Evolutionary conservation across 92 coral and sea anemone species (phyloP), one percentile per base, ranked within the genome.

Genomic region (Umimayanthus kanabou): DNA sequence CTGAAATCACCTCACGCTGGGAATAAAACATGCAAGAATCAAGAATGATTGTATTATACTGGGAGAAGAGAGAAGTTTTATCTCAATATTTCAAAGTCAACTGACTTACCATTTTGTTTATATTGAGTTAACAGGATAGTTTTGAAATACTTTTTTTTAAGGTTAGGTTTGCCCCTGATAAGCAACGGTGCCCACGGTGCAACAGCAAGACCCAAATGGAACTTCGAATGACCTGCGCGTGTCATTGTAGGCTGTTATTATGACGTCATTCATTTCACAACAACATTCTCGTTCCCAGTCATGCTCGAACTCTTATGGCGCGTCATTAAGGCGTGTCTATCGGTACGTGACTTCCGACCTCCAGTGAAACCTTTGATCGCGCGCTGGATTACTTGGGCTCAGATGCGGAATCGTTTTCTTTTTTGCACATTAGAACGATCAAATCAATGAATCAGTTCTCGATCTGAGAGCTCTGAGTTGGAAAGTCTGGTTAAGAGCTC

Each of bases 191-290:
- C 11, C 45, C 1, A 13, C 13, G 77, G 77, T 73, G 43, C 45
- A 73, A 73, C 22, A 73, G 77, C 77, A 28, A 73, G 77, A 73
- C 8, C 45, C 77, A 10, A 73, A 33, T 29, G 39, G 5, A 73
- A 33, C 5, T 15, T 28, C 22, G 6, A 28, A 3, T 33, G 77
- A 73, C 45, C 22, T 18, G 77, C 77, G 26, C 77, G 77, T 73
- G 77, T 43, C 7, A 7, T 20, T 29, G 30, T 11, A 5, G 5
- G 8, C 33, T 73, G 23, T 73, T 2, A 33, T 73, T 33, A 73
- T 4, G 18, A 33, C 77, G 77, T 73, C 77, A 73, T 73, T 73
- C 45, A 45, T 73, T 29, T 73, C 77, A 70, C 74, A 70, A 25
- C 13, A 70, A 70, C 74, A 70, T 26, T 26, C 29, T 70, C 30